A percentile compares a stretch with the other conserved stretches of the same genome.
Conservation (phyloP, 1,140 invertebrate genomes). For the Hormaphis cornu region DNA sequence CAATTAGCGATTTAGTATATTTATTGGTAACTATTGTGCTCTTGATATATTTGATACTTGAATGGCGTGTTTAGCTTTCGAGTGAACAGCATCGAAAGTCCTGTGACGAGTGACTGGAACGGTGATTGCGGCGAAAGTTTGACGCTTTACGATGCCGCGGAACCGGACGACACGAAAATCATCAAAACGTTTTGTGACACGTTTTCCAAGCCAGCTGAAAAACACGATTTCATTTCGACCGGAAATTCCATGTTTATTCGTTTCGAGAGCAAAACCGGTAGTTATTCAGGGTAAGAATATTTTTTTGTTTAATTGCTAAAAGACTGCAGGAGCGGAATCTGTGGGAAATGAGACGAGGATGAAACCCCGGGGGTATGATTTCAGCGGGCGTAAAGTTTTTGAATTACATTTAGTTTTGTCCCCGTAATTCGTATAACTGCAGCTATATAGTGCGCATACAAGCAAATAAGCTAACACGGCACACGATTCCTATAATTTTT, state of each 20-base stretch:
- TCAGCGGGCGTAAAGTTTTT: too few relatives aligned
- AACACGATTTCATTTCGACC: conserved; percentile 80
- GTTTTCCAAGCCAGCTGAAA: conserved; percentile 81
- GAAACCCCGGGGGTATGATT: too few relatives aligned
- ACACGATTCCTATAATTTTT: too few relatives aligned
- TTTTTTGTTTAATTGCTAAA: not conserved
- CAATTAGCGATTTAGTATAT: too few relatives aligned
- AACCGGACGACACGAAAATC: conserved; percentile 74
- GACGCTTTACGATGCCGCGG: conserved; percentile 73
- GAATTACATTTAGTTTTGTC: too few relatives aligned
- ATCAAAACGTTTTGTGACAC: conserved; percentile 89
- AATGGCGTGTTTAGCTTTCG: conserved; percentile 54
- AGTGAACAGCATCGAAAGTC: conserved; percentile 78
- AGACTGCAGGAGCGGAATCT: not conserved
- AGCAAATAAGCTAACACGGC: too few relatives aligned
- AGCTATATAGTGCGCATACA: too few relatives aligned
- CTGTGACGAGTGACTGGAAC: conserved; percentile 64
- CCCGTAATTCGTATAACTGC: too few relatives aligned
- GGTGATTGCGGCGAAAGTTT: conserved; percentile 81
- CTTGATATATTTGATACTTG: too few relatives aligned
- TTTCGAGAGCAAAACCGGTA: conserved; percentile 83
- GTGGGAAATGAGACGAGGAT: too few relatives aligned
- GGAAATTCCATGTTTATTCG: conserved; percentile 73
- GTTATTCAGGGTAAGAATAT: conserved; percentile 64
- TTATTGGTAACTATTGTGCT: too few relatives aligned